phyloP scores from a whole-genome alignment of 30 jellyfish, hydroid and myxozoan species.

The Chrysaora quinquecirrha region DNA sequence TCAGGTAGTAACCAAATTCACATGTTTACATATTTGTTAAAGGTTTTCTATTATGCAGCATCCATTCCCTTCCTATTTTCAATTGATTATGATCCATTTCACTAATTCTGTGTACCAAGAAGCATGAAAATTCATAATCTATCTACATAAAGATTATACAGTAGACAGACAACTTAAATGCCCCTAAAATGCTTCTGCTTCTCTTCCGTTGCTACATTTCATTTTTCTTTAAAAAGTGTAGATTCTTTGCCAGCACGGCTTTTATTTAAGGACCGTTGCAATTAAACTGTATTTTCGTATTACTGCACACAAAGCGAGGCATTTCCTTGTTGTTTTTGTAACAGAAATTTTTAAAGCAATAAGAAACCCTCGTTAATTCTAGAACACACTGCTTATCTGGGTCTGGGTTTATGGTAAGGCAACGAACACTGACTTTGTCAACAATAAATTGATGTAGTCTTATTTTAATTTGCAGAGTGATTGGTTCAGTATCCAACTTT shows the following conservation, averaged over 20 bases:
- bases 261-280: too few species aligned
- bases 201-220: too few species aligned
- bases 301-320: background rate
- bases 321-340: background rate
- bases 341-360: background rate
- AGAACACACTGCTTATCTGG: background rate
- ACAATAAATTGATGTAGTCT: background rate
- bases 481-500: conserved; percentile 38
- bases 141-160: background rate
- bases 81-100: background rate
- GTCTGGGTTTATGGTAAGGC: background rate
- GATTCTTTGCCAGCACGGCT: too few species aligned
- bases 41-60: background rate
- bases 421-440: background rate
- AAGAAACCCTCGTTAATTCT: background rate
- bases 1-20: too few species aligned
- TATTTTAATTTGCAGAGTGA: conserved; percentile 25
- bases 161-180: background rate
- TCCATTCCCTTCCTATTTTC: background rate
- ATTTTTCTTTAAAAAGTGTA: too few species aligned
- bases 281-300: background rate
- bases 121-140: background rate
- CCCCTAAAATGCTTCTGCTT: background rate
- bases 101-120: background rate
- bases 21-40: too few species aligned